phyloP scores from a whole-genome alignment of 2,797 vertebrate species.

The Glossophaga mutica region DNA sequence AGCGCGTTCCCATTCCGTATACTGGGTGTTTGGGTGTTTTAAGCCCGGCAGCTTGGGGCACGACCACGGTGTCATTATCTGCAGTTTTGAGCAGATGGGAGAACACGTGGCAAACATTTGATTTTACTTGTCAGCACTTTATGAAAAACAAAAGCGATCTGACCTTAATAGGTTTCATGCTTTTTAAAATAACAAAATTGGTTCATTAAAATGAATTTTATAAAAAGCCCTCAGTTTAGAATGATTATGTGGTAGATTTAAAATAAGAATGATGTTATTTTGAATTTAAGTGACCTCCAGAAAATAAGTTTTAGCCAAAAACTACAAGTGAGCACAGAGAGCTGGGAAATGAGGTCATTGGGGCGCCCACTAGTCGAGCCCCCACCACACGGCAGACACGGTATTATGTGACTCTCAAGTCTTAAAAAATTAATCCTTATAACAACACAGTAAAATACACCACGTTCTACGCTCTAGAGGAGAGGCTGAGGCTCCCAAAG shows the following conservation, averaged over 20 bases:
- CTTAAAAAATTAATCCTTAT: conserved; percentile 37
- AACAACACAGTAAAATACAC: not conserved
- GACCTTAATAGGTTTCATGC: not conserved
- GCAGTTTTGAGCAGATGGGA: not conserved
- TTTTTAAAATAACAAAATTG: conserved; percentile 37
- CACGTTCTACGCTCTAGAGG: not conserved
- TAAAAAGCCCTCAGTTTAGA: conserved; percentile 11
- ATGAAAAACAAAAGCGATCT: conserved; percentile 1
- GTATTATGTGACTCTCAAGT: conserved; percentile 8
- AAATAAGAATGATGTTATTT: conserved; percentile 19
- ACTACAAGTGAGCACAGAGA: not conserved
- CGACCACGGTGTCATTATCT: not conserved
- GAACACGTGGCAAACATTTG: conserved; percentile 31
- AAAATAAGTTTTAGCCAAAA: not conserved
- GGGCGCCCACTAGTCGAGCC: not conserved
- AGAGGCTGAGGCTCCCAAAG: not conserved
- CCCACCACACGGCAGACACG: not conserved
- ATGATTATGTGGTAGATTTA: not conserved
- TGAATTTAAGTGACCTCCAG: conserved; percentile 7
- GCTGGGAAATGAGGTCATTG: not conserved
- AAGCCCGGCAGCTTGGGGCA: not conserved
- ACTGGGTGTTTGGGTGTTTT: not conserved
- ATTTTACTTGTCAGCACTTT: conserved; percentile 52
- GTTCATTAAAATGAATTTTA: conserved; percentile 34
- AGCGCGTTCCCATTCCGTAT: not conserved